These are phyloP conservation scores for Poecile atricapillus DNA, from an alignment of 2,113 vertebrate genomes.

Conservation along the genomic window DNA sequence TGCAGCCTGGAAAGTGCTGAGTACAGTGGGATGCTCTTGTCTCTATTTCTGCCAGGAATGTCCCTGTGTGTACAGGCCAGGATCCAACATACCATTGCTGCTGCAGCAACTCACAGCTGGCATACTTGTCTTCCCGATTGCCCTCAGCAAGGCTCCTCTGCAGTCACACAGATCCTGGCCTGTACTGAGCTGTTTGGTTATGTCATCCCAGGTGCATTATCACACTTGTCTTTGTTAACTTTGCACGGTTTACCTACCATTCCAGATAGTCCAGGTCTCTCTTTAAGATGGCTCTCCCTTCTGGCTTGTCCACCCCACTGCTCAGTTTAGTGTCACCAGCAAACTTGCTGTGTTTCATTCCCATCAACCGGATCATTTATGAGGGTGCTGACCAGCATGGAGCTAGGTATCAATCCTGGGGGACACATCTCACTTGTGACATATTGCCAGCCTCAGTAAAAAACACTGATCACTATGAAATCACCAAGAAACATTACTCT, in stretches of 20 bases:
- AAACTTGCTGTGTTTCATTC: neutral
- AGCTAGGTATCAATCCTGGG: neutral
- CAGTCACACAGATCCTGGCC: neutral
- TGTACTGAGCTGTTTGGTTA: neutral
- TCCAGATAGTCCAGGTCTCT: neutral
- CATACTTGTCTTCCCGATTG: rapidly evolving
- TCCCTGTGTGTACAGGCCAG: neutral
- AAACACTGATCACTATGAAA: neutral
- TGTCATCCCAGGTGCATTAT: neutral
- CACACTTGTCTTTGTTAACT: neutral
- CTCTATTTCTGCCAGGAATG: neutral
- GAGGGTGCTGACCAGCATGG: rapidly evolving
- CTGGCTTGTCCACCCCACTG: neutral
- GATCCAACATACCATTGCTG: neutral
- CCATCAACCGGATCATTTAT: neutral
- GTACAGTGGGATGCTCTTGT: neutral
- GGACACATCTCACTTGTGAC: neutral
- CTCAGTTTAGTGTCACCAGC: neutral
- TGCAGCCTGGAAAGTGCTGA: neutral
- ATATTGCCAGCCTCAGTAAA: neutral
- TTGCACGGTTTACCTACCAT: neutral
- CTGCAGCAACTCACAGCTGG: neutral
- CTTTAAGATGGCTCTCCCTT: neutral
- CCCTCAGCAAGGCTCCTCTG: neutral
- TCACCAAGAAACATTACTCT: neutral